Percentiles rank a stretch among this genome's conserved stretches.
These are phyloP conservation scores for Meandrina meandrites DNA, from an alignment of 92 coral and sea anemone genomes.

Conservation along the genomic window DNA sequence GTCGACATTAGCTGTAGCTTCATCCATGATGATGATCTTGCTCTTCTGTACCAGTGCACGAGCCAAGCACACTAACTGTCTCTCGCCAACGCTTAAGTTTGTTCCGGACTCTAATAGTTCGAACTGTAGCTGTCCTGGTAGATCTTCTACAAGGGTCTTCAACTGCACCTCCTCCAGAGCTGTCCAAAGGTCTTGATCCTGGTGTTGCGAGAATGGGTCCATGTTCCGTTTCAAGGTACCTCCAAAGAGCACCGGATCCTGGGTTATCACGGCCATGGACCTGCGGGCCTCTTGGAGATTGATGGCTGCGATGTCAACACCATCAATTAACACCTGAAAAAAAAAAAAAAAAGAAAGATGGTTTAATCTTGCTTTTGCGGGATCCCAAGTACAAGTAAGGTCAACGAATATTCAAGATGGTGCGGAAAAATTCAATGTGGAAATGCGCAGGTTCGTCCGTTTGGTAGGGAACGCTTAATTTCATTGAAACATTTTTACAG, in stretches of 20 bases:
- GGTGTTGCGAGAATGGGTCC: slow-evolving; percentile 31
- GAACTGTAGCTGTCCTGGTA: slow-evolving; percentile 23
- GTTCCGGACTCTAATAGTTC: slow-evolving; percentile 20
- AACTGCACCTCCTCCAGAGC: slow-evolving; percentile 33
- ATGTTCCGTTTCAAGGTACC: slow-evolving; percentile 28
- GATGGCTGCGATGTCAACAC: slow-evolving; percentile 12
- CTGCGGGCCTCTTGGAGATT: slow-evolving; percentile 33
- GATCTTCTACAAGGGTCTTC: slow-evolving; percentile 8
- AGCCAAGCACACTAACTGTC: slow-evolving; percentile 34
- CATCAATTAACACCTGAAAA: slow-evolving; percentile 30
- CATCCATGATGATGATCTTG: slow-evolving; percentile 36
- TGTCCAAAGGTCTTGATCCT: slow-evolving; percentile 34
- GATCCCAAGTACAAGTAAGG: no score
- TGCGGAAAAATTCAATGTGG: no score
- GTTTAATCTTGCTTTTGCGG: not conserved
- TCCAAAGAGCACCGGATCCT: slow-evolving; percentile 42
- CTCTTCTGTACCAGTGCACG: slow-evolving; percentile 39
- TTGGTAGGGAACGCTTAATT: no score
- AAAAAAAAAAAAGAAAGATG: no score
- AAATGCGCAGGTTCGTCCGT: no score
- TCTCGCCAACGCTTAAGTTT: slow-evolving; percentile 30
- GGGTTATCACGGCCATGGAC: slow-evolving; percentile 39
- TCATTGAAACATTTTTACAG: no score
- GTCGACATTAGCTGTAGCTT: slow-evolving; percentile 41
- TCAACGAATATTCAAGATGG: no score